Evolutionary conservation across 1,140 invertebrate genomes (phyloP).

Genomic region (Calycopis cecrops): DNA sequence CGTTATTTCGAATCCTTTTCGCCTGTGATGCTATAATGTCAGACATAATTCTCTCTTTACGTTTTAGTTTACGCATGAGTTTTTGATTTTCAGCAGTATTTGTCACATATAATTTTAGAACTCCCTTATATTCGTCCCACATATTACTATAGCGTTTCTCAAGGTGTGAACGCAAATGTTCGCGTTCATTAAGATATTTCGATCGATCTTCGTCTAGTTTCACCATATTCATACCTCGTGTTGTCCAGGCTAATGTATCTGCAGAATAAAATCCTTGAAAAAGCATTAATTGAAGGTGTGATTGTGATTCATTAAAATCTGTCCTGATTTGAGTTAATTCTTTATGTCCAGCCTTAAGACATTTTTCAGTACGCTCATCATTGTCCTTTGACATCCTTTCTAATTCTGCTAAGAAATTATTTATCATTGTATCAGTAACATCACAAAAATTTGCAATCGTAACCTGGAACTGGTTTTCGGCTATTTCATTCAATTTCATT

Average conservation of each 20-base stretch:
- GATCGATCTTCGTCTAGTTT: conserved; percentile 60
- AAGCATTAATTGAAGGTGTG: conserved; percentile 54
- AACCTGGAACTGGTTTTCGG: conserved; percentile 62
- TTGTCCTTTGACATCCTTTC: conserved; percentile 50
- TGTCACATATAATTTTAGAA: conserved; percentile 52
- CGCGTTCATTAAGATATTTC: conserved; percentile 48
- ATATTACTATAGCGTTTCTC: conserved; percentile 52
- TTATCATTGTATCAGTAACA: conserved; percentile 59
- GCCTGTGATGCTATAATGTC: conserved; percentile 63
- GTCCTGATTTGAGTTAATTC: conserved; percentile 36
- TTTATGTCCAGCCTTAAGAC: conserved; percentile 47
- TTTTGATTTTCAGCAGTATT: conserved; percentile 63
- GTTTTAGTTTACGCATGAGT: conserved; percentile 50
- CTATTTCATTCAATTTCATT: conserved; percentile 47
- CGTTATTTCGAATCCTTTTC: conserved; percentile 61
- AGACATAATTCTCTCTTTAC: conserved; percentile 66
- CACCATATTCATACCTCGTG: conserved; percentile 59
- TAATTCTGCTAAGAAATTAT: conserved; percentile 57
- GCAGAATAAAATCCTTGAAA: conserved; percentile 55
- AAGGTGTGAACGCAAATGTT: conserved; percentile 54
- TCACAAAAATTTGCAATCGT: conserved; percentile 61
- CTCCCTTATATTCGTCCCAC: conserved; percentile 63
- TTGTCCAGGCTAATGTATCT: conserved; percentile 55
- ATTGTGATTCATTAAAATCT: conserved; percentile 59
- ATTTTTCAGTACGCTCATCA: conserved; percentile 36